Conservation (phyloP, 2,113 vertebrate species). For the Saiga tatarica region DNA sequence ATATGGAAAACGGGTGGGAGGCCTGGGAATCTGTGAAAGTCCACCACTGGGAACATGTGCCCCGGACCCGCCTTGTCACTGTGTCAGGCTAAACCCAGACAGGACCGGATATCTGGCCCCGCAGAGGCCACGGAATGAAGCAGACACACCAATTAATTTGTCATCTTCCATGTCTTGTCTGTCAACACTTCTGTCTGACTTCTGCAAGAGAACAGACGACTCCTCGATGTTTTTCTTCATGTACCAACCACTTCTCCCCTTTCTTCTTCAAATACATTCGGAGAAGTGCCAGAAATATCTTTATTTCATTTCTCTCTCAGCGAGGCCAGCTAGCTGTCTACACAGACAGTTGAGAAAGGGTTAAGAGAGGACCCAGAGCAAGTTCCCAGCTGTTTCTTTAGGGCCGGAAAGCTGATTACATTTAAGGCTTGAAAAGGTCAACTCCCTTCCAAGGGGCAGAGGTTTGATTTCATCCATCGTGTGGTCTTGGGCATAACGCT, state of each 20-base stretch:
- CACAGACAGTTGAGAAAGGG: slow-evolving; percentile 4
- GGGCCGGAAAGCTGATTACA: not conserved
- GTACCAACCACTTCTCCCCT: not conserved
- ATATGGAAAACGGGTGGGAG: not conserved
- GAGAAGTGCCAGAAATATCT: not conserved
- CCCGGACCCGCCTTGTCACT: not conserved
- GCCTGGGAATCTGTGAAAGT: not conserved
- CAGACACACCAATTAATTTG: not conserved
- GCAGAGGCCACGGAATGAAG: not conserved
- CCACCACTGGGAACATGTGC: not conserved
- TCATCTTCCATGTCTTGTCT: not conserved
- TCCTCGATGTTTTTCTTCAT: not conserved
- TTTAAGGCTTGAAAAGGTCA: slow-evolving; percentile 53
- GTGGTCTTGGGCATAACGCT: not conserved
- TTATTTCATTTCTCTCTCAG: not conserved
- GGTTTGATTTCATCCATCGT: not conserved
- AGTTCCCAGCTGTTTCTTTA: slow-evolving; percentile 29
- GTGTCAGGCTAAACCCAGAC: not conserved
- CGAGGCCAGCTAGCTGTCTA: not conserved
- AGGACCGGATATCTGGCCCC: not conserved
- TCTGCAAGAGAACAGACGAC: not conserved
- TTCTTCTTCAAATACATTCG: not conserved
- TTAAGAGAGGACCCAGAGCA: not conserved
- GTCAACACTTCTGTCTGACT: not conserved
- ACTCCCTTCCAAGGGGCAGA: slow-evolving; percentile 45